A percentile compares a stretch with the other conserved stretches of the same genome.
Conservation (phyloP, 2,113 vertebrate species). For the Brevimyrus niger region DNA sequence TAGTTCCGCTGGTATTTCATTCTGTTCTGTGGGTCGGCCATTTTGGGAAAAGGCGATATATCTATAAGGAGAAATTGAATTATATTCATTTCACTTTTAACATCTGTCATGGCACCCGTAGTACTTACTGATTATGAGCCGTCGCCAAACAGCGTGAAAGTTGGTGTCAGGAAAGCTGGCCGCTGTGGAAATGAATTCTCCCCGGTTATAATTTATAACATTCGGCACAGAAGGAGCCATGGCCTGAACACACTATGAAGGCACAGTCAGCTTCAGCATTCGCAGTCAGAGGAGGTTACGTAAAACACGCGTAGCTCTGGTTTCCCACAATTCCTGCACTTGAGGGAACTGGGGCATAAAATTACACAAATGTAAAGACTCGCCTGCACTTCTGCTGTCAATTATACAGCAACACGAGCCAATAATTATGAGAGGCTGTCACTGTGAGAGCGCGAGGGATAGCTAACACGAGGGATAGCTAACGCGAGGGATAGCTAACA, state of each 20-base stretch:
- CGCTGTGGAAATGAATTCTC: neutral
- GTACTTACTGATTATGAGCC: neutral
- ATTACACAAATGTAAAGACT: constrained; percentile 29
- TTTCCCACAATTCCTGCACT: constrained; percentile 26
- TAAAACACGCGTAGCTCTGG: neutral
- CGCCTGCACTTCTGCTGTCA: constrained; percentile 25
- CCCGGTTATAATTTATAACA: neutral
- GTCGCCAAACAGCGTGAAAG: neutral
- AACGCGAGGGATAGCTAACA: too few species aligned
- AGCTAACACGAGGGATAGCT: too few species aligned
- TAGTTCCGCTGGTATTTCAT: neutral
- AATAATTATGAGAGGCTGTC: neutral
- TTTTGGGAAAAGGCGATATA: neutral
- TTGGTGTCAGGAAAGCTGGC: neutral
- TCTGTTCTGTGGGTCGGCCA: neutral
- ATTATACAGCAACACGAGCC: neutral
- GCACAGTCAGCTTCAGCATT: too few species aligned
- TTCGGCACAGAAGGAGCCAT: neutral
- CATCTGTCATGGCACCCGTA: neutral
- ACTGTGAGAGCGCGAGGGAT: neutral
- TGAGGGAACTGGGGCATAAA: constrained; percentile 50
- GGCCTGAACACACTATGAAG: neutral
- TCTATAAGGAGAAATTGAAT: neutral
- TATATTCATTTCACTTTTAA: neutral
- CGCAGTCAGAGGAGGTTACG: too few species aligned